These are phyloP conservation scores for Montipora cactus DNA, from an alignment of 64 coral and sea anemone genomes.

Conservation along the genomic window DNA sequence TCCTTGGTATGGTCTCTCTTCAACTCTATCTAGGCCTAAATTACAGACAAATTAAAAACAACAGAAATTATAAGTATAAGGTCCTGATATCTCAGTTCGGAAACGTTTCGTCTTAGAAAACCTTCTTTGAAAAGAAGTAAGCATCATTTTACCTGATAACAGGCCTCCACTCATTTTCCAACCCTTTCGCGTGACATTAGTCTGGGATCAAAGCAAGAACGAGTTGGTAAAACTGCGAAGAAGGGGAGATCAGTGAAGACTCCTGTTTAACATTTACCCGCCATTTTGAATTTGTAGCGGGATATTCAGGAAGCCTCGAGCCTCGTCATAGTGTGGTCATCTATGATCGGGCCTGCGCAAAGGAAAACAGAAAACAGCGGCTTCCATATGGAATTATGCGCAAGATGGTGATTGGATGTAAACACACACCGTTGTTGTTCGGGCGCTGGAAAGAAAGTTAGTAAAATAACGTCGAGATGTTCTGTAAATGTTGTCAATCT, in stretches of 20 bases:
- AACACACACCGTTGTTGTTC: not conserved
- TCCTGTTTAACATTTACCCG: not conserved
- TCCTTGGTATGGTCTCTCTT: conserved; percentile 12
- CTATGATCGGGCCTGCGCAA: too few relatives aligned
- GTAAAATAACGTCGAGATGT: too few relatives aligned
- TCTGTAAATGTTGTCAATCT: too few relatives aligned
- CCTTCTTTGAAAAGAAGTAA: not conserved
- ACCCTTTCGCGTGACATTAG: not conserved
- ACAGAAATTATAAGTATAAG: too few relatives aligned
- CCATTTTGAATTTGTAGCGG: conserved; percentile 27
- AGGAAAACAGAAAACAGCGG: not conserved
- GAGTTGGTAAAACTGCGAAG: not conserved
- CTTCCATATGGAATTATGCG: not conserved
- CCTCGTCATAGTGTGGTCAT: not conserved
- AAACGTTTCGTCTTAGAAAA: not conserved
- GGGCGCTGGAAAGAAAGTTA: too few relatives aligned
- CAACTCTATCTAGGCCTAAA: conserved; percentile 39
- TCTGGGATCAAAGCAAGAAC: not conserved
- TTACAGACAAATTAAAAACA: not conserved
- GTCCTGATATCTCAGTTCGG: too few relatives aligned
- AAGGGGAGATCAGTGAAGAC: not conserved
- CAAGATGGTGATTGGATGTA: not conserved
- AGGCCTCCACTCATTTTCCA: conserved; percentile 45
- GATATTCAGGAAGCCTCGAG: not conserved
- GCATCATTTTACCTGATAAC: conserved; percentile 9